Evolutionary conservation across 1,140 invertebrate genomes (phyloP), one percentile per base, ranked within the genome.

Genomic region (Neodiprion lecontei): DNA sequence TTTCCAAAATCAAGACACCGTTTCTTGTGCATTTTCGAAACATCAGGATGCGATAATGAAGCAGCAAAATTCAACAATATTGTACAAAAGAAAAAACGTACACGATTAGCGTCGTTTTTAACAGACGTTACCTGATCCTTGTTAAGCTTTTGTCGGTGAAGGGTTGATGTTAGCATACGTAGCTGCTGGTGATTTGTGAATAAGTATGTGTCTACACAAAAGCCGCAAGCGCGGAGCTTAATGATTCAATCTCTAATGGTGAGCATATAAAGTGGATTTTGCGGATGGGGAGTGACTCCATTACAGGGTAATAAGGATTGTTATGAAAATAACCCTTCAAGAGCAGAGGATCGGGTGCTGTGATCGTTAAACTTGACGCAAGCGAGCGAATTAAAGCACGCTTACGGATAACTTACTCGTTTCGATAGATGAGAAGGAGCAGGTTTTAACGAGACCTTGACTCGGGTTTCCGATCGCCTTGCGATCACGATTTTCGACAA

Each of bases 241-340:
- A 61, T 61, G 53, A 61, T 61, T 61, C 53, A 61, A 61, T 61
- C 53, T 17, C 53, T 61, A 61, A 61, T 61, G 53, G 53, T 17
- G n/a, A 61, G 53, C 53, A 61, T 40, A 40, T 61, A 61, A 4
- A 61, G 53, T 61, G 53, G n/a, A 61, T 61, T 14, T 61, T 17
- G n/a, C n/a, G 53, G 53, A 61, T 61, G 53, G 28, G 28, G n/a
- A 61, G 53, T 61, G 53, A 17, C 11, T 61, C 53, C 53, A 9
- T 61, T 61, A 61, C 11, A 9, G 53, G 53, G 53, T 17, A 17
- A 9, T 61, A 61, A 61, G n/a, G 9, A 61, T 61, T 61, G 53
- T 17, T 61, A 61, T 61, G 11, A 61, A 14, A 61, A 61, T 61
- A 14, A 12, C 11, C 11, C 53, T 40, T 8, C 11, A 9, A 9